Conservation (phyloP, 1,140 invertebrate species). For the Ephestia elutella region DNA sequence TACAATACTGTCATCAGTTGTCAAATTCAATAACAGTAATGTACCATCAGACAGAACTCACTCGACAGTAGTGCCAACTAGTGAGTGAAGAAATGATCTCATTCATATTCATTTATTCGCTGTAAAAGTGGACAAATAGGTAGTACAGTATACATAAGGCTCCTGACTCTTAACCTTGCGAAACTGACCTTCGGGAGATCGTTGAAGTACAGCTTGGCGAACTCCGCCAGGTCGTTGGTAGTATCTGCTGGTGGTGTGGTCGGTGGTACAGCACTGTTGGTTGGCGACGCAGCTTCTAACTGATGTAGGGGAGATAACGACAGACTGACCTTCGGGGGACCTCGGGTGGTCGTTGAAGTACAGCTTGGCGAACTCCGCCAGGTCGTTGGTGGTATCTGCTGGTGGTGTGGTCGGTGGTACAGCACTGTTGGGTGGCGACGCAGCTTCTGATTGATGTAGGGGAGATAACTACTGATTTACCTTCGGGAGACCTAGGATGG, state of each 20-base stretch:
- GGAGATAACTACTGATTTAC: too few species aligned
- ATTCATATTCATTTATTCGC: too few species aligned
- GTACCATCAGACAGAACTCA: too few species aligned
- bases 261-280: constrained; percentile 27
- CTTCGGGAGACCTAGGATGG: too few species aligned
- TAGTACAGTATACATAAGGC: too few species aligned
- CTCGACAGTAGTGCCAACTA: too few species aligned
- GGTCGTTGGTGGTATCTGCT: constrained; percentile 78
- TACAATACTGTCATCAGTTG: too few species aligned
- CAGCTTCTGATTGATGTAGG: constrained; percentile 80
- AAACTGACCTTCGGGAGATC: constrained; percentile 82
- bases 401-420: constrained; percentile 38
- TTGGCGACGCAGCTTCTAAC: constrained; percentile 60
- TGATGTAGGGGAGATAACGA: constrained; percentile 42
- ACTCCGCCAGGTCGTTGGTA: constrained; percentile 89
- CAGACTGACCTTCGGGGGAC: constrained; percentile 80
- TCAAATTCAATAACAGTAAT: too few species aligned
- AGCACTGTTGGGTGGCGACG: constrained; percentile 25
- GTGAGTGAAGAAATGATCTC: too few species aligned
- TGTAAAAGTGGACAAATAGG: too few species aligned
- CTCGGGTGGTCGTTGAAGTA: constrained; percentile 94
- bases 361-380: constrained; percentile 94
- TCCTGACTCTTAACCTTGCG: too few species aligned
- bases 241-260: constrained; percentile 44
- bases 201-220: constrained; percentile 95